Evolutionary conservation across 2,113 vertebrate species (phyloP).

Genomic region (Neopipo cinnamomea): DNA sequence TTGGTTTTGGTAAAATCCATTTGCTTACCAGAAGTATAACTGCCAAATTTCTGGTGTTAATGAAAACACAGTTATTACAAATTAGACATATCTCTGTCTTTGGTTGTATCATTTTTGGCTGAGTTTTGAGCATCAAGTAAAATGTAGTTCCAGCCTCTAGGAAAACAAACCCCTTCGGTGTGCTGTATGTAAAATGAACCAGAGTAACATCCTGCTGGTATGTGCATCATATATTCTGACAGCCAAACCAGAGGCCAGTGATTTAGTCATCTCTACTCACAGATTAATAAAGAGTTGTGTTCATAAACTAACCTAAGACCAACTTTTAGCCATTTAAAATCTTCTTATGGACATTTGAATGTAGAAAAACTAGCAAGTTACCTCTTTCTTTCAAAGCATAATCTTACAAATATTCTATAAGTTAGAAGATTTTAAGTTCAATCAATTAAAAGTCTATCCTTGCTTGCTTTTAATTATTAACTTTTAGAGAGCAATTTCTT

Average conservation of each 20-base stretch:
- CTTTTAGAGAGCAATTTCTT: constrained; percentile 1
- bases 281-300: not conserved
- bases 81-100: not conserved
- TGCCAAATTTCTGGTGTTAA: not conserved
- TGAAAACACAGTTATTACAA: not conserved
- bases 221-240: not conserved
- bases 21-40: not conserved
- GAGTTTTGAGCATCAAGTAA: not conserved
- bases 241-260: not conserved
- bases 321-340: not conserved
- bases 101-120: not conserved
- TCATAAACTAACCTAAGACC: not conserved
- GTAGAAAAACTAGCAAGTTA: not conserved
- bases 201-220: not conserved
- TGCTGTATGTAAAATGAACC: not conserved
- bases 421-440: not conserved
- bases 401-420: not conserved
- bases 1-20: not conserved
- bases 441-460: not conserved
- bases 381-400: not conserved
- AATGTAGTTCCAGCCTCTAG: not conserved
- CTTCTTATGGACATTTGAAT: not conserved
- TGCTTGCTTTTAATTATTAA: constrained; percentile 36
- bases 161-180: not conserved
- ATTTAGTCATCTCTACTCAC: not conserved